Evolutionary conservation across 2,113 vertebrate genomes (phyloP), one percentile per base, ranked within the genome.

Genomic region (Paralichthys olivaceus): DNA sequence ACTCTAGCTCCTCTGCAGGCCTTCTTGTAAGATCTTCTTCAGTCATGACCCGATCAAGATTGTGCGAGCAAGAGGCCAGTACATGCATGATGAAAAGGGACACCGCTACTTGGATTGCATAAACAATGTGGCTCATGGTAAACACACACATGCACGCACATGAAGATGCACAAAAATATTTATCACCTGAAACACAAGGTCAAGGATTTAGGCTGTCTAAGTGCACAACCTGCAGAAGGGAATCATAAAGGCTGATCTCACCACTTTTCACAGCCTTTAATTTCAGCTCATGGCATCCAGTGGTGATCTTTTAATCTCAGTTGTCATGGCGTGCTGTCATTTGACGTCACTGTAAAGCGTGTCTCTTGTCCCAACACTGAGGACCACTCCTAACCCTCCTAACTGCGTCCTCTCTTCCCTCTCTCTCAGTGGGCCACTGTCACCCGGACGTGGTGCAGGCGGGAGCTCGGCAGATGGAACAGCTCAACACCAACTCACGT

Each of bases 21-120:
- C 98, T 7, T 99, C 98, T 0, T 99, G 98, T 88, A 97, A 97
- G 92, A 95, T 99, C 45, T 98, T 99, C 93, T 99, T 97, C 92
- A 94, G 94, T 45, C 94, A 95, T 75, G 96, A 99, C 83, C 98
- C 98, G 19, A 92, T 99, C 86, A 99, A 99, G 91, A 98, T 99
- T 55, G 93, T 98, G 14, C 92, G 77, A 20, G 98, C 97, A 75
- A 93, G 84, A 83, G 95, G 96, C 37, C 98, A 99, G 79, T 99
- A 98, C 83, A 98, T 99, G 97, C 98, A 96, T 67, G 95, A 98
- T 62, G 98, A 99, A 80, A 95, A 92, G 54, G 96, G 95, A 2
- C 91, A 94, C 28, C 93, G 86, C 72, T 99, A 97, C 87, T 79
- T 99, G 76, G 98, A 99, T 67, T 99, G 98, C 88, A 97, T 99